Conservation (phyloP, 2,113 vertebrate genomes). For the Scatophagus argus region DNA sequence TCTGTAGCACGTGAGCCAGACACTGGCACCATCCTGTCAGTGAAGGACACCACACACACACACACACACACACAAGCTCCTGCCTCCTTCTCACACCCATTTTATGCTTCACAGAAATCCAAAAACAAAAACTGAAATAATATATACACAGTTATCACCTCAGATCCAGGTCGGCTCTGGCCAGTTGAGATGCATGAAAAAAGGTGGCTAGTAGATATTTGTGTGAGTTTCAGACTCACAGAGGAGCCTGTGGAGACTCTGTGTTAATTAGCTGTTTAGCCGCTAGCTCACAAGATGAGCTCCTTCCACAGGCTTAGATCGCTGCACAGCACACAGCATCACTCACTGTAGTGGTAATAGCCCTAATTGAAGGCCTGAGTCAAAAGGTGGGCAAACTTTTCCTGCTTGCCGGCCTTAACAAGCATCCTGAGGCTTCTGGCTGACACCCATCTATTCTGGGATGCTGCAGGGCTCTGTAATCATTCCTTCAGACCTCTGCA, state of each 20-base stretch:
- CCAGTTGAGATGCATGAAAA: constrained; percentile 5
- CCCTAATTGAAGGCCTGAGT: constrained; percentile 30
- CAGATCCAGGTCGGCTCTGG: background rate
- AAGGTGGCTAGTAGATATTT: constrained; percentile 25
- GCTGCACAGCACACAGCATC: background rate
- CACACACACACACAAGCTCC: background rate
- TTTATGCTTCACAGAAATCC: background rate
- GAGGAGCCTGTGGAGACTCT: constrained; percentile 25
- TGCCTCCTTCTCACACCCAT: background rate
- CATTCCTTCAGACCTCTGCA: constrained; percentile 28
- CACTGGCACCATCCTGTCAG: constrained; percentile 11
- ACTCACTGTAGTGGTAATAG: constrained; percentile 33
- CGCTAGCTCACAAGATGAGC: constrained; percentile 27
- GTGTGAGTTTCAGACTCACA: constrained; percentile 13
- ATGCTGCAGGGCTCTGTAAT: constrained; percentile 49
- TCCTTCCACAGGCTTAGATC: constrained; percentile 11
- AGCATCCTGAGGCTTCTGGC: constrained; percentile 37
- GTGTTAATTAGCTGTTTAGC: constrained; percentile 45
- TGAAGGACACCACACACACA: constrained; percentile 19
- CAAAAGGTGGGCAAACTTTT: constrained; percentile 10
- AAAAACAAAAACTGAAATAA: background rate
- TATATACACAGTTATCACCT: background rate
- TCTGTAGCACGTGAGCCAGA: constrained; percentile 46
- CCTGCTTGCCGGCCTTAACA: constrained; percentile 47
- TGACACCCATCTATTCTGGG: constrained; percentile 62